Base-by-base conservation (phyloP, 2,113 vertebrate species). In the Lota lota region DNA sequence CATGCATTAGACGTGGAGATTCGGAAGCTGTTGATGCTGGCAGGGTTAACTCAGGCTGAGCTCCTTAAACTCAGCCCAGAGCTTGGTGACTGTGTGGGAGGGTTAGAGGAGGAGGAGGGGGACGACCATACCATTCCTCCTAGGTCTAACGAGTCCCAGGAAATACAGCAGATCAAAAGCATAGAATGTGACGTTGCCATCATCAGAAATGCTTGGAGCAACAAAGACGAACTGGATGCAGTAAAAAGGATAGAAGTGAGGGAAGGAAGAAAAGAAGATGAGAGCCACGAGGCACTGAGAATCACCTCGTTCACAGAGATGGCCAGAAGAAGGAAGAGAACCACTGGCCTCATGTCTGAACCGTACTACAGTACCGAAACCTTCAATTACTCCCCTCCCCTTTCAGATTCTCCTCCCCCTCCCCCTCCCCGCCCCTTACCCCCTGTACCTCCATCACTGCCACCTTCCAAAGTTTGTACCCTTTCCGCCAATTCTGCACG, bases 251-350 rank as follows among this genome's bases (percentile, higher is more conserved):
- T 36, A 20, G 78, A 86, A 50, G n/a, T 73, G 2, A 21, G 17
- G 20, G 83, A 86, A 10, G 73, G 63, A 17, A 75, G 74, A 76
- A 80, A 73, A 56, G 84, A 17, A 47, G 84, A 82, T 14, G 69
- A 80, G 50, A 72, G 40, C 64, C 78, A 59, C 66, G 79, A 19
- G 33, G 54, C n/a, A 21, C 72, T 71, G 53, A 86, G 40, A 76
- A 93, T 95, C 82, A 98, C 96, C 1, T 95, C 96, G 0, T 99
- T 97, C 84, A 94, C 94, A 0, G 95, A 97, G 86, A 90, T 99
- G 72, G 94, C 96, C 5, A 86, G 85, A 66, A 85, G 84, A 16
- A 93, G 92, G 81, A 95, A 90, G 82, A 92, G 91, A 75, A 94
- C 92, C 65, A 81, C 78, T 17, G 72, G 71, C 67, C 33, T 83